These are phyloP conservation scores for Odontothrips loti DNA, from an alignment of 2,888 invertebrate species.

Conservation along the genomic window DNA sequence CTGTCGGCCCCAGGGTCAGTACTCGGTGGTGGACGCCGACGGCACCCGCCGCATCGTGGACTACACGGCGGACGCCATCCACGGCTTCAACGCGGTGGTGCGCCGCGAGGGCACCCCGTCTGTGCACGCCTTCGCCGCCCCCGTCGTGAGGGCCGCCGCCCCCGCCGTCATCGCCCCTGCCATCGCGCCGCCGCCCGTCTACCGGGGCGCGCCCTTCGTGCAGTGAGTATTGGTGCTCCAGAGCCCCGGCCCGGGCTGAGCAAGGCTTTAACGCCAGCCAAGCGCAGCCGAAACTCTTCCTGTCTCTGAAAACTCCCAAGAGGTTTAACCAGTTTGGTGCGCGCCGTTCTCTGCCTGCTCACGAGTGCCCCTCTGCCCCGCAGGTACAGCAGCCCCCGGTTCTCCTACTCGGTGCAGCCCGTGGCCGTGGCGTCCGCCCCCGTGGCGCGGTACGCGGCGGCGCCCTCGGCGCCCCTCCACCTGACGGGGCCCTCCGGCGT, in stretches of 20 bases:
- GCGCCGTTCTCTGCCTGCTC: too few relatives aligned
- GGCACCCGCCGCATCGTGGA: conserved; percentile 9
- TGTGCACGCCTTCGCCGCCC: not conserved
- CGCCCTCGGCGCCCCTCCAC: not conserved
- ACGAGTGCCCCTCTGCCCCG: not conserved
- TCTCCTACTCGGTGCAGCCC: conserved; percentile 6
- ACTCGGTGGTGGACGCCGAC: conserved; percentile 16
- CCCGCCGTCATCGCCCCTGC: not conserved
- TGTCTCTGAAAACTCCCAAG: not conserved
- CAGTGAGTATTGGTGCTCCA: too few relatives aligned
- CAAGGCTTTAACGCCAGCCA: too few relatives aligned
- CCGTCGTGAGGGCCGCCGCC: not conserved
- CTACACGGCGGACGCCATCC: conserved; percentile 15
- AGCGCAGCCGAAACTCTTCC: not conserved
- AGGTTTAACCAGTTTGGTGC: not conserved
- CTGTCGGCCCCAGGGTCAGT: not conserved
- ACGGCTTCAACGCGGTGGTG: conserved; percentile 16
- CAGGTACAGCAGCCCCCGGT: not conserved
- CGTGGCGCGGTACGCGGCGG: not conserved
- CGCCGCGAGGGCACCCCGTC: not conserved
- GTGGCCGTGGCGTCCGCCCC: not conserved
- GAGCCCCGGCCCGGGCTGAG: too few relatives aligned
- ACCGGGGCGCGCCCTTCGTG: not conserved
- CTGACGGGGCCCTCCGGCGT: not conserved
- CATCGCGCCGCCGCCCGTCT: not conserved